These are phyloP conservation scores for Chascanopsetta lugubris DNA, from an alignment of 2,113 vertebrate species.

Conservation along the genomic window DNA sequence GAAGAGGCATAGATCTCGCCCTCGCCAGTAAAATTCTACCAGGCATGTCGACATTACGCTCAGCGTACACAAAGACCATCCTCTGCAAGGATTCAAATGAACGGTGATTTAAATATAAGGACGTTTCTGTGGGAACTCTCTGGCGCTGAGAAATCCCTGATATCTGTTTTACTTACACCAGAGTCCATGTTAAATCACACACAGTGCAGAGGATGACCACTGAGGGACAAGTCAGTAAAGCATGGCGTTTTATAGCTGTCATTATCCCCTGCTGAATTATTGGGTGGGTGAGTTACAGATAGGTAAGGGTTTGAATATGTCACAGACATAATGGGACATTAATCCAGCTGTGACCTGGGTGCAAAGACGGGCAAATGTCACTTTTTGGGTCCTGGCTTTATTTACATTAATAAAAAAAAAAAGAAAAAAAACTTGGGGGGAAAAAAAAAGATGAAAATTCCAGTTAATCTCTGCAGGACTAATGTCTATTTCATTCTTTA, in stretches of 20 bases:
- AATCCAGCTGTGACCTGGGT: conserved; percentile 37
- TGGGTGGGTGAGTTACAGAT: conserved; percentile 36
- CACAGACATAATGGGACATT: conserved; percentile 34
- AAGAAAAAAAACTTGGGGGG: conserved; percentile 4
- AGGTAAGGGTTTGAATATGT: conserved; percentile 43
- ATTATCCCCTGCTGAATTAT: conserved; percentile 43
- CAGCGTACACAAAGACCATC: not conserved
- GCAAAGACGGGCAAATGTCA: conserved; percentile 26
- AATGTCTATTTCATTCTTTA: conserved; percentile 74
- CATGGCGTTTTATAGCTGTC: conserved; percentile 44
- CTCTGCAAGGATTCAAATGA: not conserved
- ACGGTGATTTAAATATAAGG: not conserved
- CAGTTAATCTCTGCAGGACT: conserved; percentile 59
- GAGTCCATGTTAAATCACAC: conserved; percentile 54
- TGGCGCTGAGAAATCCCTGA: conserved; percentile 10
- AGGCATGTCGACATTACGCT: not conserved
- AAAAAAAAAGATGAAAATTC: conserved; percentile 17
- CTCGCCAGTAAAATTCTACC: not conserved
- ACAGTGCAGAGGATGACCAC: conserved; percentile 40
- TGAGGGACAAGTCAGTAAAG: conserved; percentile 46
- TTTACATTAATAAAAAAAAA: conserved; percentile 18
- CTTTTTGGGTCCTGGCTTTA: conserved; percentile 19
- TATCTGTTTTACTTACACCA: conserved; percentile 46
- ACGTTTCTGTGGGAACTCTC: not conserved
- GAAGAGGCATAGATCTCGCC: not conserved